Conservation (phyloP, 2,888 invertebrate species). For the Bruchidius siliquastri region DNA sequence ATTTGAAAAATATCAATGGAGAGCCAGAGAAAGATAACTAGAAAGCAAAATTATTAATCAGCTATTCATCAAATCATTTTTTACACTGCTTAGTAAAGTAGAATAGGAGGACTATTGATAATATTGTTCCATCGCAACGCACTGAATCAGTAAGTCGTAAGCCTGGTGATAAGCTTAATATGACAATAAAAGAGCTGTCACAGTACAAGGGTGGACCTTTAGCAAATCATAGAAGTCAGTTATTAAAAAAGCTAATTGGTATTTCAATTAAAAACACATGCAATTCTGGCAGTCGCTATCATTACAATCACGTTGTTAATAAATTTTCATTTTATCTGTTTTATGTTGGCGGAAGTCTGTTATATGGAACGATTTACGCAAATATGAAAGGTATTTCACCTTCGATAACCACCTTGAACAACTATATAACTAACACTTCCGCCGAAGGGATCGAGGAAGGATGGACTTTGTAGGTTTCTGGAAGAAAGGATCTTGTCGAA, state of each 20-base stretch:
- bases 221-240: not conserved
- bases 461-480: conserved; percentile 11
- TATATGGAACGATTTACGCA: conserved; percentile 18
- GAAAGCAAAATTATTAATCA: too few relatives aligned
- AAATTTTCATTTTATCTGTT: conserved; percentile 20
- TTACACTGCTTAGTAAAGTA: too few relatives aligned
- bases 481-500: conserved; percentile 17
- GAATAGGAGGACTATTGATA: too few relatives aligned
- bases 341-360: conserved; percentile 19
- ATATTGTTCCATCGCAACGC: too few relatives aligned
- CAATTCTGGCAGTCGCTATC: not conserved
- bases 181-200: not conserved
- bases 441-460: conserved; percentile 13
- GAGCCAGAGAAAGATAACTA: too few relatives aligned
- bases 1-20: too few relatives aligned
- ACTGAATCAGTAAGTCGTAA: too few relatives aligned
- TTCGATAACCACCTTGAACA: conserved; percentile 16
- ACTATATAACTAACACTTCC: conserved; percentile 8
- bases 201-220: not conserved
- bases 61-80: too few relatives aligned
- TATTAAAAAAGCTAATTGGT: conserved; percentile 3
- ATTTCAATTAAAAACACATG: conserved; percentile 3
- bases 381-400: conserved; percentile 17
- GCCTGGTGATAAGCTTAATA: too few relatives aligned
- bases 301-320: conserved; percentile 4